These are phyloP conservation scores for Drosophila serrata DNA, from an alignment of 1,140 invertebrate species.

Conservation along the genomic window DNA sequence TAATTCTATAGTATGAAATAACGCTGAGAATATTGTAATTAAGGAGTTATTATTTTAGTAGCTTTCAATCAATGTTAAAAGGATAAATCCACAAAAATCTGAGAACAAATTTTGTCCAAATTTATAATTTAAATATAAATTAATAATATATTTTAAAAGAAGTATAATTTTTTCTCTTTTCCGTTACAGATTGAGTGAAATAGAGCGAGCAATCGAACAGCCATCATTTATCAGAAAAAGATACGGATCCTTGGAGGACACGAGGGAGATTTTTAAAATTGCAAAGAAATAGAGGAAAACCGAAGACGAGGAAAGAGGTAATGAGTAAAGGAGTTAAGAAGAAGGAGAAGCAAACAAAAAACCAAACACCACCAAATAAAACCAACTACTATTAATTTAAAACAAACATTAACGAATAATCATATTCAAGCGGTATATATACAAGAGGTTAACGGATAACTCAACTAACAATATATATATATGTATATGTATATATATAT, in stretches of 20 bases:
- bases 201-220: constrained; percentile 83
- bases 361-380: constrained; percentile 85
- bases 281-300: not conserved
- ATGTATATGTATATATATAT: constrained; percentile 51
- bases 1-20: too few species aligned
- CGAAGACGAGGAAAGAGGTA: not conserved
- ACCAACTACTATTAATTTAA: constrained; percentile 84
- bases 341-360: constrained; percentile 52
- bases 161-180: not conserved
- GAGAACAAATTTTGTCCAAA: not conserved
- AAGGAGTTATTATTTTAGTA: too few species aligned
- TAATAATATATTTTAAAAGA: too few species aligned
- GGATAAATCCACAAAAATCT: not conserved
- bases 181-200: constrained; percentile 73
- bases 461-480: constrained; percentile 56
- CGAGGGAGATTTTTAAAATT: constrained; percentile 43
- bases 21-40: too few species aligned
- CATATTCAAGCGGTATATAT: constrained; percentile 80
- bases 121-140: not conserved
- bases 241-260: constrained; percentile 42
- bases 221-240: constrained; percentile 68
- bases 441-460: constrained; percentile 56
- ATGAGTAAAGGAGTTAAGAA: not conserved
- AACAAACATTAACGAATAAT: constrained; percentile 78
- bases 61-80: not conserved